A percentile compares a stretch with the other conserved stretches of the same genome.
These are phyloP conservation scores for Steinernema carpocapsae DNA, from an alignment of 2,888 invertebrate genomes.

Conservation along the genomic window DNA sequence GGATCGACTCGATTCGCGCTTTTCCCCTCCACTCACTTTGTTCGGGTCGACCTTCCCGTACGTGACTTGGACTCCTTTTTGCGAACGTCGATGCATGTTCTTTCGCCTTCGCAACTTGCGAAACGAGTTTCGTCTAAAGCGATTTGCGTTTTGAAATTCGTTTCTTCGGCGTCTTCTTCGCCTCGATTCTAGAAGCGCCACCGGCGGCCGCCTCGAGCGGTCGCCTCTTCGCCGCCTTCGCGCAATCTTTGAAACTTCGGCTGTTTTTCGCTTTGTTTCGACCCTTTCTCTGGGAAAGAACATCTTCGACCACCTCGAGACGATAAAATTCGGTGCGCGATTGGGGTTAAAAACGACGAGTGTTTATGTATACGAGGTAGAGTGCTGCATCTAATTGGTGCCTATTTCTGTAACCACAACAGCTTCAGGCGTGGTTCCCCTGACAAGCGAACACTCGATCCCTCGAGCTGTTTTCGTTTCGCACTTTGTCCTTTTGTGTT, in stretches of 20 bases:
- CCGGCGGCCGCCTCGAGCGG: neutral
- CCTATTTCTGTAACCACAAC: too few species aligned
- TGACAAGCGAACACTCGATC: too few species aligned
- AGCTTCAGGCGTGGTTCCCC: too few species aligned
- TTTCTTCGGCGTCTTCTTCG: neutral
- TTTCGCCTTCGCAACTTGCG: constrained; percentile 2
- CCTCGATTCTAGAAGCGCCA: neutral
- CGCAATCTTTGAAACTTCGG: neutral
- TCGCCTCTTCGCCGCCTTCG: neutral
- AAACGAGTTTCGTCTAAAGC: constrained; percentile 14
- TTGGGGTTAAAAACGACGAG: too few species aligned
- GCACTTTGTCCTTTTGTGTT: too few species aligned
- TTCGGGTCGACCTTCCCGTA: neutral
- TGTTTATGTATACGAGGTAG: too few species aligned
- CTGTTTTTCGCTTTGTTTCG: neutral
- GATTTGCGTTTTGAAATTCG: constrained; percentile 16
- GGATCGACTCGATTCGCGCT: neutral
- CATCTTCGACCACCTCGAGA: too few species aligned
- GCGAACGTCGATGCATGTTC: too few species aligned
- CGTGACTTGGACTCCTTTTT: neutral
- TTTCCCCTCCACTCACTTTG: neutral
- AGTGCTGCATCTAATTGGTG: too few species aligned
- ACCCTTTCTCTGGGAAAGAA: neutral
- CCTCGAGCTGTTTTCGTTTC: too few species aligned
- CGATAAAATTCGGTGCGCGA: too few species aligned